Percentiles rank a stretch among this genome's conserved stretches.
These are phyloP conservation scores for Coregonus ussuriensis DNA, from an alignment of 2,797 vertebrate genomes.

Conservation along the genomic window DNA sequence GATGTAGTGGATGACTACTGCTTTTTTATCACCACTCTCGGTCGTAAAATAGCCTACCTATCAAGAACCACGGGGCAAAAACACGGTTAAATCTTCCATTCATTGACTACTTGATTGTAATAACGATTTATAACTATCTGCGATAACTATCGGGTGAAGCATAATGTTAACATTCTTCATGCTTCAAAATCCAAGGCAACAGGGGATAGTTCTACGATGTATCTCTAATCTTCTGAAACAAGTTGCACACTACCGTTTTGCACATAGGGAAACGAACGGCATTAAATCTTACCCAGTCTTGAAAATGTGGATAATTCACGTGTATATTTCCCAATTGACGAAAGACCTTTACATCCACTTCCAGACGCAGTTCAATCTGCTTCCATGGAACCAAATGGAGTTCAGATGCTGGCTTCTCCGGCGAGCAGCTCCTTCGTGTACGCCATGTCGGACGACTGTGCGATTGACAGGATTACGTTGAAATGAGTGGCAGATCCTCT, in stretches of 20 bases:
- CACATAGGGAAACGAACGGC: slow-evolving; percentile 12
- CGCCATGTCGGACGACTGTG: slow-evolving; percentile 79
- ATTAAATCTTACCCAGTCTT: slow-evolving; percentile 58
- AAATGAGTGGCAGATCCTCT: slow-evolving; percentile 58
- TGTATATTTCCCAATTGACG: slow-evolving; percentile 41
- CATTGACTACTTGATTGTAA: neutral
- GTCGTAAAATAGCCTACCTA: neutral
- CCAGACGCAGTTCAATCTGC: slow-evolving; percentile 23
- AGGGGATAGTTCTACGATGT: slow-evolving; percentile 55
- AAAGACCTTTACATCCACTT: slow-evolving; percentile 55
- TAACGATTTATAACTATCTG: neutral
- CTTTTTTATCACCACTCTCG: neutral
- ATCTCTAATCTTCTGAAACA: slow-evolving; percentile 71
- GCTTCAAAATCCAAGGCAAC: slow-evolving; percentile 54
- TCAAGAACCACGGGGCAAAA: no score
- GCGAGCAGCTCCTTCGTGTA: slow-evolving; percentile 60
- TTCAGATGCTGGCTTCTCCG: slow-evolving; percentile 52
- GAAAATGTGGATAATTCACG: slow-evolving; percentile 58
- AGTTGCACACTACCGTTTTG: slow-evolving; percentile 66
- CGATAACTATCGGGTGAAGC: neutral
- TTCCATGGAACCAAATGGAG: slow-evolving; percentile 20
- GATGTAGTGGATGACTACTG: neutral
- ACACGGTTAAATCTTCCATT: neutral
- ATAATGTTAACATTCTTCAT: slow-evolving; percentile 28
- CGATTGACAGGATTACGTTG: slow-evolving; percentile 70